A percentile compares a stretch with the other conserved stretches of the same genome.
Conservation (phyloP, 2,113 vertebrate species). For the Ploceus nigricollis region DNA sequence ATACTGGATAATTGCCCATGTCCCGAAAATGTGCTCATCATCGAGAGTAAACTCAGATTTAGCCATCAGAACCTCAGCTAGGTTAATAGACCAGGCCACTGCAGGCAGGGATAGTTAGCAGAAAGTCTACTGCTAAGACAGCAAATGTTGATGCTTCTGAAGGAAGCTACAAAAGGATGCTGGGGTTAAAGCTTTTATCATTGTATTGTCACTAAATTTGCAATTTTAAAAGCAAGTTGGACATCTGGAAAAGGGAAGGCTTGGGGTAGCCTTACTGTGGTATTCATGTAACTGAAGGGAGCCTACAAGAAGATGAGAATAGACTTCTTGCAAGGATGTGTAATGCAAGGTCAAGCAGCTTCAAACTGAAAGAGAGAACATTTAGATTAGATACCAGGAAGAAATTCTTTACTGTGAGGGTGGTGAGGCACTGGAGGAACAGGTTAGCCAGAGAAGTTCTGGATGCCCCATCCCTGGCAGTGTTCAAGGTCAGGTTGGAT, state of each 20-base stretch:
- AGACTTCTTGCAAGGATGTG: background rate
- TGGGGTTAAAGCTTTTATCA: background rate
- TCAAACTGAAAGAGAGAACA: background rate
- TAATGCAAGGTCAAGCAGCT: background rate
- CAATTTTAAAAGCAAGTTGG: background rate
- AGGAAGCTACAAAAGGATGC: background rate
- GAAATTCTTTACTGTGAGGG: background rate
- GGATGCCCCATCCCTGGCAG: background rate
- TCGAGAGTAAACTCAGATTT: background rate
- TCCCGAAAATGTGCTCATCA: background rate
- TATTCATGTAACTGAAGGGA: background rate
- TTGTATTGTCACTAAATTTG: background rate
- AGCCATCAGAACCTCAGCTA: background rate
- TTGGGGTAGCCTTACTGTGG: background rate
- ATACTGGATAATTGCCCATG: background rate
- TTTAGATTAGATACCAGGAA: background rate
- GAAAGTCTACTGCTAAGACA: background rate
- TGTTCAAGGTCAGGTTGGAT: background rate
- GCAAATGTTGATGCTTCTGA: background rate
- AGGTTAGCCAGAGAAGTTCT: background rate
- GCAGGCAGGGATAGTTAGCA: background rate
- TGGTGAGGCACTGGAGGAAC: background rate
- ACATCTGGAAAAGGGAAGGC: background rate
- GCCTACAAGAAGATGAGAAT: background rate
- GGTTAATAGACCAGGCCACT: background rate